Conservation (phyloP, 2,888 invertebrate genomes). For the Cactoblastis cactorum region DNA sequence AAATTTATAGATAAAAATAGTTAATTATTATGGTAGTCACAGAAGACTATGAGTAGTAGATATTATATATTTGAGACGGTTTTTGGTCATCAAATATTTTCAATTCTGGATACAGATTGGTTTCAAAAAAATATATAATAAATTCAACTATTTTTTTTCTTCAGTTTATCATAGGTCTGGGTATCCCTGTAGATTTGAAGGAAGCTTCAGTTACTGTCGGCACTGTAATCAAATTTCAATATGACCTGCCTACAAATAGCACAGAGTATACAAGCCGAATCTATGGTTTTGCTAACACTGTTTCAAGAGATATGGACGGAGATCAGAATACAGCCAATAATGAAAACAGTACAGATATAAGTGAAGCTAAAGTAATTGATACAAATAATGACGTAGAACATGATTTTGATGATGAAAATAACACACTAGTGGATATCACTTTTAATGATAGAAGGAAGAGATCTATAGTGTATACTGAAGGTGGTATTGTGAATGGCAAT, state of each 20-base stretch:
- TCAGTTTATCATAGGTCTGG: conserved; percentile 83
- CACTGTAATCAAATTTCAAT: conserved; percentile 83
- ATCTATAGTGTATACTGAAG: conserved; percentile 57
- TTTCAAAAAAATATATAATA: too few relatives aligned
- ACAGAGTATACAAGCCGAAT: conserved; percentile 77
- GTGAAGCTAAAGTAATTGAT: conserved; percentile 31
- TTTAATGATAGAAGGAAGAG: conserved; percentile 55
- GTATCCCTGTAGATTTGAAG: conserved; percentile 82
- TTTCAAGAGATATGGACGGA: conserved; percentile 62
- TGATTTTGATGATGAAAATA: conserved; percentile 40
- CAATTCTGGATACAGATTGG: too few relatives aligned
- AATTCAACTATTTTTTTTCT: conserved; percentile 18
- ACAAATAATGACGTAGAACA: conserved; percentile 24
- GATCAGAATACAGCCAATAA: conserved; percentile 17
- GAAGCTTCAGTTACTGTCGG: conserved; percentile 82
- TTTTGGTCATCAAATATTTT: neutral
- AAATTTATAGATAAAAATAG: too few relatives aligned
- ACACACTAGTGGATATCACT: conserved; percentile 62
- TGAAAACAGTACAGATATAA: conserved; percentile 30
- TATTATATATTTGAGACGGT: too few relatives aligned
- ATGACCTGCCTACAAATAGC: conserved; percentile 82
- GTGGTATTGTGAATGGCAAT: conserved; percentile 40
- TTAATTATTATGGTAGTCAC: too few relatives aligned
- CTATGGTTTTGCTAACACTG: conserved; percentile 62
- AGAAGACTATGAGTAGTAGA: too few relatives aligned